Evolutionary conservation across 2,888 invertebrate genomes (phyloP).

Genomic region (Aromia moschata): DNA sequence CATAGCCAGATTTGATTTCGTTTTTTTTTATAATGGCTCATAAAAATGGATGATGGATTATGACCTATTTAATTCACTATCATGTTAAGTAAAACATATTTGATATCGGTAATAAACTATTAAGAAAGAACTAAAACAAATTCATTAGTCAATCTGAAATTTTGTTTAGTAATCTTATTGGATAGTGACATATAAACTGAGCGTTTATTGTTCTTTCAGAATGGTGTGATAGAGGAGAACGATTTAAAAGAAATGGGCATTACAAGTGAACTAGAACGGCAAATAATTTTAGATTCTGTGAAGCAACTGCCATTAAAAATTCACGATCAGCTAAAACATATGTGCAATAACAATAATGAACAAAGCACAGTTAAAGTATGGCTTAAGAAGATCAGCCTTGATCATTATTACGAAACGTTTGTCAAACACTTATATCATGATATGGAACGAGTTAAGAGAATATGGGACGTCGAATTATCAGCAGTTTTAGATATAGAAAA

Average conservation of each 20-base stretch:
- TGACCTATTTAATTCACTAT: no score
- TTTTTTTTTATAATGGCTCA: no score
- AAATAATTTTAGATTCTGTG: constrained; percentile 76
- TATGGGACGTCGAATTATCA: constrained; percentile 95
- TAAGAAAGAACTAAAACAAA: no score
- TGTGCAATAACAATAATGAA: constrained; percentile 70
- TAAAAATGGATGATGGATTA: no score
- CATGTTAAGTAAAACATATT: no score
- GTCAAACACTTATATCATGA: constrained; percentile 90
- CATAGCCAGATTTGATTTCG: no score
- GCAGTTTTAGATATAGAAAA: constrained; percentile 95
- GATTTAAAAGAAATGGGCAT: constrained; percentile 89
- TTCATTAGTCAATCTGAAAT: no score
- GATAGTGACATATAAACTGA: no score
- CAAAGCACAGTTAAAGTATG: constrained; percentile 78
- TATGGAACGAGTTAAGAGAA: constrained; percentile 89
- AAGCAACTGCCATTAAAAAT: constrained; percentile 77
- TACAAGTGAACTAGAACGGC: constrained; percentile 75
- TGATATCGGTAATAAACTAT: no score
- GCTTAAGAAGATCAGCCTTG: constrained; percentile 80
- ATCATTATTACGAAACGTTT: constrained; percentile 82
- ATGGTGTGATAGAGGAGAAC: constrained; percentile 84
- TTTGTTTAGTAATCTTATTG: no score
- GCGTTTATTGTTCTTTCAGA: no score
- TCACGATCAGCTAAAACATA: constrained; percentile 64